Conservation (phyloP, 1,140 invertebrate species). For the Eurosta solidaginis region DNA sequence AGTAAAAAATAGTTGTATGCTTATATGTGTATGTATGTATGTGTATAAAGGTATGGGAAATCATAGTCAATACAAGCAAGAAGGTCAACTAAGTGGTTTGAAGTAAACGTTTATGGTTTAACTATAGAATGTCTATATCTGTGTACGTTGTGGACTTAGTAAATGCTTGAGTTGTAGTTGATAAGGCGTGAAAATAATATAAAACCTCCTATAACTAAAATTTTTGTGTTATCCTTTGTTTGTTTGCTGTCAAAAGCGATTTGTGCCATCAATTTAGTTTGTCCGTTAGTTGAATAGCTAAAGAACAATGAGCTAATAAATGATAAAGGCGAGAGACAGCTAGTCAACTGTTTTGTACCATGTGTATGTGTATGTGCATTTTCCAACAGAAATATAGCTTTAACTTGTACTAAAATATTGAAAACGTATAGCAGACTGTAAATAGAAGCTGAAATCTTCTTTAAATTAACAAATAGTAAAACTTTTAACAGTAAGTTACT, state of each 20-base stretch:
- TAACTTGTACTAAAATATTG: background rate
- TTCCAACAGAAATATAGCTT: background rate
- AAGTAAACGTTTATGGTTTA: background rate
- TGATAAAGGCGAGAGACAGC: background rate
- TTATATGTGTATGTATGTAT: background rate
- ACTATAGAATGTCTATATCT: background rate
- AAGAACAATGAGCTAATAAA: constrained; percentile 8
- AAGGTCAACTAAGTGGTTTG: constrained; percentile 5
- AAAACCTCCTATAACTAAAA: background rate
- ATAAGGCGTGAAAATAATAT: background rate
- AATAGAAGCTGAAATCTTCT: background rate
- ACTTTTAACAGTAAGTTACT: too few species aligned
- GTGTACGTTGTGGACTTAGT: background rate
- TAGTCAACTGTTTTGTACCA: background rate
- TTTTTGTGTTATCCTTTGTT: background rate
- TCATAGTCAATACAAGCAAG: too few species aligned
- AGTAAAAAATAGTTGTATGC: background rate
- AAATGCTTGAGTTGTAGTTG: background rate
- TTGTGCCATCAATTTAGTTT: constrained; percentile 9
- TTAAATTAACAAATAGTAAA: background rate
- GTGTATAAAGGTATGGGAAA: too few species aligned
- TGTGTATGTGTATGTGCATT: background rate
- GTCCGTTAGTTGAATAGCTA: background rate
- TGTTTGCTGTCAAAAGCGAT: background rate
- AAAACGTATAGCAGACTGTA: background rate